Base-by-base conservation (phyloP, 2,797 vertebrate species). In the Xiphorhynchus erythropygius region DNA sequence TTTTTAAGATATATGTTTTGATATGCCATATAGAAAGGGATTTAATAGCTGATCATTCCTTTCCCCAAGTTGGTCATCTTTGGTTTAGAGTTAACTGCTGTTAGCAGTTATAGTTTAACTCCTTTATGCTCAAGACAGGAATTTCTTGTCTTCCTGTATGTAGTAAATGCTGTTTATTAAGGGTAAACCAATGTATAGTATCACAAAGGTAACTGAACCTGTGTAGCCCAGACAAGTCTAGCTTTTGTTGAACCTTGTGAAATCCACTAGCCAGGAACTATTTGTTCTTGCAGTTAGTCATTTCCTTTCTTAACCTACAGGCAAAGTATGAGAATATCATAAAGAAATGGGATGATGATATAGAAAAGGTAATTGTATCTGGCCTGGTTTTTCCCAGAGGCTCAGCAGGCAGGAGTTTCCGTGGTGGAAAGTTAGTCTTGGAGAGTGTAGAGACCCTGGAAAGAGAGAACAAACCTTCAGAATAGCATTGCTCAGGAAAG, bases 11-110 rank as follows among this genome's bases (percentile, higher is more conserved):
- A 74, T 41, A 55, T 35, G 23, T 92, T 92, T 92, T 90, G n/a
- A 89, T 94, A 67, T 41, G 39, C 52, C 71, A 2, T 25, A 33
- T 71, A 76, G 70, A 81, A 95, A 79, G 70, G 32, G 14, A 84
- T 91, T 95, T 87, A 85, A 90, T 71, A 95, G 83, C 22, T 77
- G 57, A 74, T 87, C 59, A 39, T 63, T 96, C 46, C 8, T 47
- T 71, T 69, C 44, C 37, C 44, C 59, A 95, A 84, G 92, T 74
- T 94, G 56, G 30, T 84, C 82, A 84, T 24, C 49, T 71, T 87
- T 88, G 35, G 78, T 57, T 84, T 70, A 52, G 55, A 90, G 13
- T 83, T 91, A 90, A 78, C 59, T 89, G 55, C 73, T 91, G 46
- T 33, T 86, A 30, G n/a, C 63, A 88, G 33, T 50, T n/a, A 28